Evolutionary conservation across 2,113 vertebrate species (phyloP), one percentile per base, ranked within the genome.

Genomic region (Columba livia): DNA sequence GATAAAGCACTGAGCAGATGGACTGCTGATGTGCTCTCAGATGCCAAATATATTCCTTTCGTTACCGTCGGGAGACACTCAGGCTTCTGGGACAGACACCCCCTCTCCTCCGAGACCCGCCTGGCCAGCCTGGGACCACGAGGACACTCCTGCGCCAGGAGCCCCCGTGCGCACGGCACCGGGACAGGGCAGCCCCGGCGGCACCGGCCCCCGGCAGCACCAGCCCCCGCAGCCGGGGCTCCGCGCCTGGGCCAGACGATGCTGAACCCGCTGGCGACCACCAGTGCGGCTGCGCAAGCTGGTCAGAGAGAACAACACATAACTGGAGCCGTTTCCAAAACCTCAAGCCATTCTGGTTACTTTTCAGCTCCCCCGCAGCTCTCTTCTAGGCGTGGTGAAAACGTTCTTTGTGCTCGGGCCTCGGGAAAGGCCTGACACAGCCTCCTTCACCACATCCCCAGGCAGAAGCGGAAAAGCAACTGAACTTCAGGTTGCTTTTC

Each of bases 1-100:
- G 93, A 95, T 82, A 96, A 90, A 93, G 88, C 82, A 71, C 64
- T 47, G 85, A 90, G 82, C 85, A 96, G 92, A 96, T 94, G 93
- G 96, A 92, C 77, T 57, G 91, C 48, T 93, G 94, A 72, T 90
- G 88, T 83, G 58, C 71, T 85, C 57, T 6, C 34, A 70, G 70
- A 80, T 57, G 72, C 85, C 85, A 92, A 69, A 88, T 71, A 48
- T 54, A 65, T 42, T 94, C 90, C 32, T 89, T 62, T 54, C 6
- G 9, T 77, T 88, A 83, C 47, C 0, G 1, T 38, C 7, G 6
- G 71, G 77, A 94, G 62, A 23, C 40, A 38, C 5, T 28, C 58
- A 19, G 74, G 74, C 29, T 74, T 42, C 57, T 48, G 70, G 81
- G 61, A 42, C 48, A 85, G 42, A 74, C 58, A n/a, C 9, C 42